Percentiles rank a stretch among this genome's conserved stretches.
phyloP scores from a whole-genome alignment of 2,888 invertebrate species.

The Salticus scenicus region DNA sequence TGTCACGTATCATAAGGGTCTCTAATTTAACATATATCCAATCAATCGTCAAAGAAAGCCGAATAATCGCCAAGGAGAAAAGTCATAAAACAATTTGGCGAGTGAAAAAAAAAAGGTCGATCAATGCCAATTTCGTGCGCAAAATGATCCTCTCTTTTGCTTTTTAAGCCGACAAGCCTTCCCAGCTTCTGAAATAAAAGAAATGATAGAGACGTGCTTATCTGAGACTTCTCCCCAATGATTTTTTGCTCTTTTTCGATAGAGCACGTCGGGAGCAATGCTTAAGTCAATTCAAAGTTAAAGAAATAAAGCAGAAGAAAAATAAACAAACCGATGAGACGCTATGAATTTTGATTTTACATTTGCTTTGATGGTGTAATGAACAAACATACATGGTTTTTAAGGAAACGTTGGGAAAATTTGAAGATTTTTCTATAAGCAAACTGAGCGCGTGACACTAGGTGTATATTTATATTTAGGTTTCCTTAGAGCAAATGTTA shows the following conservation, averaged over 20 bases:
- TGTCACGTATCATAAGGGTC: slow-evolving; percentile 8
- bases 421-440: no score
- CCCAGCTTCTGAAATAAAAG: background rate
- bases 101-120: slow-evolving; percentile 28
- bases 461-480: no score
- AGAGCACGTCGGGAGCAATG: background rate
- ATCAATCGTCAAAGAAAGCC: slow-evolving; percentile 8
- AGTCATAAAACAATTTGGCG: slow-evolving; percentile 62
- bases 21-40: slow-evolving; percentile 7
- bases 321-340: background rate
- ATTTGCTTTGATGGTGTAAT: background rate
- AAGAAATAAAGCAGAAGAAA: background rate
- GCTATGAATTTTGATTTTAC: background rate
- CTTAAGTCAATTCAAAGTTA: background rate
- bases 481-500: no score
- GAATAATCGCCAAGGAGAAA: slow-evolving; percentile 53
- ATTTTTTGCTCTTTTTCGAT: background rate
- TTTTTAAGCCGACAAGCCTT: background rate
- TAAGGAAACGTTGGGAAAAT: no score
- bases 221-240: slow-evolving; percentile 11
- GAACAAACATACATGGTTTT: background rate
- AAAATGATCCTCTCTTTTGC: slow-evolving; percentile 35
- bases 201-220: slow-evolving; percentile 1
- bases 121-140: slow-evolving; percentile 62
- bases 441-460: no score